A percentile compares a stretch with the other conserved stretches of the same genome.
Evolutionary conservation across 2,888 invertebrate species (phyloP).

Genomic region (Synanthedon vespiformis): DNA sequence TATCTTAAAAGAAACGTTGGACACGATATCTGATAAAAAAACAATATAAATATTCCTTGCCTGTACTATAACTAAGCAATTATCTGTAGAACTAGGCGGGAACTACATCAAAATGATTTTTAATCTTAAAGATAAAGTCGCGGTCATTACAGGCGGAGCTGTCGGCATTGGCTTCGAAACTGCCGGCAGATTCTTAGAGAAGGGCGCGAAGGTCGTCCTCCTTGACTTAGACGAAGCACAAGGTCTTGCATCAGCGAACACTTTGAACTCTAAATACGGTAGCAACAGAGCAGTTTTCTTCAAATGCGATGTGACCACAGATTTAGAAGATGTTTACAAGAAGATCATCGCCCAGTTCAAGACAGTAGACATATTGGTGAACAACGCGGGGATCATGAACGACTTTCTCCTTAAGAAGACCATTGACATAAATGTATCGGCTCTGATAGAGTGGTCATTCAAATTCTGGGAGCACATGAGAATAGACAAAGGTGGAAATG

Average conservation of each 20-base stretch:
- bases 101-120: not conserved
- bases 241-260: slow-evolving; percentile 31
- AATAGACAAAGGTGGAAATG: slow-evolving; percentile 62
- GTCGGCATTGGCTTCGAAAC: slow-evolving; percentile 47
- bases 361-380: slow-evolving; percentile 29
- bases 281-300: slow-evolving; percentile 36
- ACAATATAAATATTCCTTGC: not conserved
- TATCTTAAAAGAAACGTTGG: no score
- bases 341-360: slow-evolving; percentile 25
- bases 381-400: slow-evolving; percentile 28
- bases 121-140: not conserved
- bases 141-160: slow-evolving; percentile 46
- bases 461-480: slow-evolving; percentile 71
- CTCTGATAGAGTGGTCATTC: slow-evolving; percentile 44
- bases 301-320: slow-evolving; percentile 42
- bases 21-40: not conserved
- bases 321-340: slow-evolving; percentile 35
- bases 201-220: slow-evolving; percentile 16
- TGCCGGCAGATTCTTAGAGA: slow-evolving; percentile 34
- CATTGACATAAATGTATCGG: slow-evolving; percentile 40
- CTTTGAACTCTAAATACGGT: slow-evolving; percentile 40
- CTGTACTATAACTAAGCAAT: not conserved
- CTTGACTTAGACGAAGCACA: slow-evolving; percentile 19
- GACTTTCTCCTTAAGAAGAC: slow-evolving; percentile 17
- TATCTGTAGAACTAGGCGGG: not conserved